Base-by-base conservation (phyloP, 1,140 invertebrate species). In the Littorina saxatilis region DNA sequence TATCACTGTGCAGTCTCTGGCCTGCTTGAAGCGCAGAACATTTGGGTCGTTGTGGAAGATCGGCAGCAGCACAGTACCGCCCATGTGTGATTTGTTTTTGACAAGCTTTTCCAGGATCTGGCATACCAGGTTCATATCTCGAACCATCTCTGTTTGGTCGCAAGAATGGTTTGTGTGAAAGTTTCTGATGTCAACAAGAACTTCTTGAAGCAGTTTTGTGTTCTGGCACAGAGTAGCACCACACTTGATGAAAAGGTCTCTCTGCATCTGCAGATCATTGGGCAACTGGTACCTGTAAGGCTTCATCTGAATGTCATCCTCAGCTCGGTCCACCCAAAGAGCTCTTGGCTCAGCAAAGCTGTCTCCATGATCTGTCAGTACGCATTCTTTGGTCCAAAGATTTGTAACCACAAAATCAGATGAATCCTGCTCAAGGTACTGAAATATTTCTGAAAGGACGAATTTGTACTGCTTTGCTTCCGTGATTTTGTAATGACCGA, bases 1-100 rank as follows among this genome's bases (percentile, higher is more conserved):
- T 15, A 40, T 63, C 0, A 79, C 85, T 17, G 77, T 86, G 72
- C 88, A 89, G 3, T 88, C 83, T 3, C 78, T 72, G 1, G 82
- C 84, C 17, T 47, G 74, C 20, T 66, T 72, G 43, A 88, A 72
- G 23, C 61, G 20, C 5, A 88, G 66, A n/a, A 39, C 37, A 27
- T 72, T 50, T n/a, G 82, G 78, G 27, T 52, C 50, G 0, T 74
- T 37, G 2, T 82, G 76, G 9, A 63, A 50, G 20, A 87, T 61
- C 2, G 85, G 85, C 39, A 87, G 40, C 15, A 87, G 61, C 11
- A 86, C 55, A 23, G 37, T 74, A 39, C 61, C 78, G n/a, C 39
- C 47, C 20, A 1, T 27, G 29, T 35, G 39, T 27, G 29, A 3
- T 15, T 84, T 79, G 2, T 68, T 32, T 23, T 75, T 73, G 35